phyloP scores from a whole-genome alignment of 2,888 invertebrate genomes.

The Acleris laterana region DNA sequence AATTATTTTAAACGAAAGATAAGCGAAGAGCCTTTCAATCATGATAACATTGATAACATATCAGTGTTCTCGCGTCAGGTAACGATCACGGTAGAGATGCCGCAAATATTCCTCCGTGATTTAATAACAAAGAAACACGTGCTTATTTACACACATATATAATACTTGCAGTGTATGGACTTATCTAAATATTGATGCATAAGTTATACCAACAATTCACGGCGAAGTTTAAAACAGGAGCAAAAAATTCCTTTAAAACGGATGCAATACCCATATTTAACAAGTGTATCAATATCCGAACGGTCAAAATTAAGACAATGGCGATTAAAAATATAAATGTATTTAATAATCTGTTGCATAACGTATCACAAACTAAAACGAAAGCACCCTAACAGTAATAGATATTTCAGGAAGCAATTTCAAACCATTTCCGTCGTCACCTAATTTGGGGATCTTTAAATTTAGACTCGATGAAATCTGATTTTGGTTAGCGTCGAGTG shows the following conservation, averaged over 20 bases:
- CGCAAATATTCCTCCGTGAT: conserved; percentile 30
- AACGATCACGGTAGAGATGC: conserved; percentile 45
- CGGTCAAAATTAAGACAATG: too few species aligned
- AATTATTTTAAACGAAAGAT: conserved; percentile 38
- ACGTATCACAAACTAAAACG: neutral
- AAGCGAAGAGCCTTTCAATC: conserved; percentile 60
- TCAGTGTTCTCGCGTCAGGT: conserved; percentile 48
- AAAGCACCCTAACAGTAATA: conserved; percentile 7
- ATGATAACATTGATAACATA: conserved; percentile 67
- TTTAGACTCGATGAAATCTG: conserved; percentile 32
- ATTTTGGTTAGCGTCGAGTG: conserved; percentile 10
- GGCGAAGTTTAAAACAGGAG: too few species aligned
- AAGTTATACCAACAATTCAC: too few species aligned
- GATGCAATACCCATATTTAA: too few species aligned
- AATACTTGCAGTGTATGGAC: neutral
- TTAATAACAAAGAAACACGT: conserved; percentile 22
- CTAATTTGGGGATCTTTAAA: conserved; percentile 25
- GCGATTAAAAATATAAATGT: too few species aligned
- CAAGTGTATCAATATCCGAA: too few species aligned
- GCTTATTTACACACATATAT: conserved; percentile 11
- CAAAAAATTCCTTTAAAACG: too few species aligned
- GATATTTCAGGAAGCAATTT: conserved; percentile 27
- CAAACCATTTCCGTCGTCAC: conserved; percentile 29
- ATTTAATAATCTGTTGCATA: too few species aligned
- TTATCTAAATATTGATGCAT: too few species aligned